Base-by-base conservation (phyloP, 2,888 invertebrate species). In the Augiades crinisus region DNA sequence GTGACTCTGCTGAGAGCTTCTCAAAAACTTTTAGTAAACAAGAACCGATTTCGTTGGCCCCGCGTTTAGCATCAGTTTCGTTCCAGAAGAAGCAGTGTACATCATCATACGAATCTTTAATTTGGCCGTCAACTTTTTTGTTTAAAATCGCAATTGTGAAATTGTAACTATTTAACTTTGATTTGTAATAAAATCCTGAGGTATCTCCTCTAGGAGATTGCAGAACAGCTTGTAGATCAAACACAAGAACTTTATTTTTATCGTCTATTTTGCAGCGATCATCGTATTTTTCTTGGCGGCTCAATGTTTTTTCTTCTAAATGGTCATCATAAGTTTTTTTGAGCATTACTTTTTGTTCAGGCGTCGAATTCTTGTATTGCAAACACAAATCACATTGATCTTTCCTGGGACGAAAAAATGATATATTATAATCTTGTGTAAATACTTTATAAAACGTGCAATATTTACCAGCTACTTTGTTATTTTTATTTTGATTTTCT, bases 71-170 rank as follows among this genome's bases (percentile, higher is more conserved):
- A 33, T 62, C 55, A 3, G 57, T 56, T 58, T 64, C 59, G 36
- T 57, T 56, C 62, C 65, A 66, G 36, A 63, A 60, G 33, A 17
- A 62, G 38, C 57, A 59, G n/a, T 60, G 13, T 40, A 61, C 58
- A 40, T 57, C 38, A 33, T 36, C 31, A 46, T 58, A 58, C 3
- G 56, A 52, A 27, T 47, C 52, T 38, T 47, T 47, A 13, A 41
- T 52, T 2, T 52, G 40, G 14, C 22, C 47, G 6, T 54, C 47
- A 16, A 50, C 46, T 54, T 47, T 58, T 53, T 57, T 59, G 33
- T 54, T 51, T 37, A 56, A 37, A 3, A 17, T 5, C 0, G 52
- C 46, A 10, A 58, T 19, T 6, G 59, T 60, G 19, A 57, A 60
- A 46, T 57, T 57, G 16, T 54, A 53, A 38, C 53, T 54, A 47